Base-by-base conservation (phyloP, 2,113 vertebrate genomes). In the Paratilapia polleni region DNA sequence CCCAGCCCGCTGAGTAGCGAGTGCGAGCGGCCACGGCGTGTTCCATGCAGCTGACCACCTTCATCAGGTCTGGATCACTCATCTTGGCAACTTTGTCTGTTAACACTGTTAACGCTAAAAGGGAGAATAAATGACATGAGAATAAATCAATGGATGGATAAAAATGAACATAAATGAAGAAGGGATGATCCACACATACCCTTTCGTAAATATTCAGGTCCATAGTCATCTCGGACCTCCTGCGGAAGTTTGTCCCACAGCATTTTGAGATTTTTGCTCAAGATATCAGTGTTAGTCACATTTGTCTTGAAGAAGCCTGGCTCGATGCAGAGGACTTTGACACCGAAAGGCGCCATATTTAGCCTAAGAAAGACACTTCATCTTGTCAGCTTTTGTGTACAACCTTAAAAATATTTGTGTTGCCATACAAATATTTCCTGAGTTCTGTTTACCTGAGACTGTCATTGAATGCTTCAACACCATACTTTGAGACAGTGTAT, bases 41-140 rank as follows among this genome's bases (percentile, higher is more conserved):
- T 86, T 98, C 96, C 96, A 96, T 96, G 68, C 97, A 97, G 92
- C 90, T 83, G 4, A 97, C 97, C 89, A 96, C 96, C 76, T 96
- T 97, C 91, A 96, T 96, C 91, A 96, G 93, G 76, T 97, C 95
- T 8, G 82, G 84, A 13, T 96, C 95, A 8, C 93, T 83, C 3
- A 93, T 87, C 86, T 93, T 90, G 58, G 89, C 2, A 9, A 96
- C 85, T 79, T 93, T 95, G 73, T 92, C 78, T 43, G 77, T 77
- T 26, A 96, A 77, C 2, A 86, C 0, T 9, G 43, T 82, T 22
- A 92, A 28, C 26, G 95, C 96, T 97, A 54, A n/a, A 26, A 36
- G 4, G 49, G 5, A 19, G 13, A 20, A 57, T 28, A 56, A 1
- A 41, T 26, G 1, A 11, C 10, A 15, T 61, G 4, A 13, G 24